Evolutionary conservation across 1,140 invertebrate species (phyloP).

Genomic region (Thalassaphorura encarpata): DNA sequence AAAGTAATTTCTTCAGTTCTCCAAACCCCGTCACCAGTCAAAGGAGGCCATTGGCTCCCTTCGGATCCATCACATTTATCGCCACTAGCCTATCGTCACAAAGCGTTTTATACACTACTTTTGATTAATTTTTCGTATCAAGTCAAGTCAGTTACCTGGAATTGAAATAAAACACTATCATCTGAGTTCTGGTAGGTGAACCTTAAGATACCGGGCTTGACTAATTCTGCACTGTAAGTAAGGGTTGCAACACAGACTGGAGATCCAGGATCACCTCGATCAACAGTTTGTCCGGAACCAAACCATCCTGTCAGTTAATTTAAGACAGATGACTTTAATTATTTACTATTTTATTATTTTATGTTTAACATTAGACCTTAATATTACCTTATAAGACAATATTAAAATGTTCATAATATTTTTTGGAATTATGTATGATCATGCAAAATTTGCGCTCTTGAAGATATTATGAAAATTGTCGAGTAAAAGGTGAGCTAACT

Average conservation of each 20-base stretch:
- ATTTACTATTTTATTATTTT: no score
- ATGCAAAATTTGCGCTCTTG: no score
- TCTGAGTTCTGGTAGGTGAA: slow-evolving; percentile 47
- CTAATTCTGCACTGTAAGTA: slow-evolving; percentile 44
- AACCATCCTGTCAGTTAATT: no score
- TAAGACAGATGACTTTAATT: no score
- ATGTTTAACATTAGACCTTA: no score
- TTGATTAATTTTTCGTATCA: neutral
- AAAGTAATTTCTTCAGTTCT: slow-evolving; percentile 39
- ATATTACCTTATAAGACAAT: no score
- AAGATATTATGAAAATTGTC: no score
- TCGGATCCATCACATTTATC: slow-evolving; percentile 45
- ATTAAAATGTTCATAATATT: no score
- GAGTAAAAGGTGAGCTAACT: no score
- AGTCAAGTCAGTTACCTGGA: slow-evolving; percentile 38
- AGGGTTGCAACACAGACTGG: slow-evolving; percentile 39
- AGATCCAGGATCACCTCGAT: no score
- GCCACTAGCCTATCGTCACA: slow-evolving; percentile 41
- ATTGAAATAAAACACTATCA: slow-evolving; percentile 44
- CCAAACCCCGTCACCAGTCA: slow-evolving; percentile 45
- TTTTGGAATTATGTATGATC: no score
- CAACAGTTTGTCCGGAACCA: no score
- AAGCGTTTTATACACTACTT: neutral
- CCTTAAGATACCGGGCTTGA: slow-evolving; percentile 42
- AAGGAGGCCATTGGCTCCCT: slow-evolving; percentile 40